Percentiles rank a stretch among this genome's conserved stretches.
Conservation (phyloP, 1,140 invertebrate genomes). For the Drosophila pallidifrons region DNA sequence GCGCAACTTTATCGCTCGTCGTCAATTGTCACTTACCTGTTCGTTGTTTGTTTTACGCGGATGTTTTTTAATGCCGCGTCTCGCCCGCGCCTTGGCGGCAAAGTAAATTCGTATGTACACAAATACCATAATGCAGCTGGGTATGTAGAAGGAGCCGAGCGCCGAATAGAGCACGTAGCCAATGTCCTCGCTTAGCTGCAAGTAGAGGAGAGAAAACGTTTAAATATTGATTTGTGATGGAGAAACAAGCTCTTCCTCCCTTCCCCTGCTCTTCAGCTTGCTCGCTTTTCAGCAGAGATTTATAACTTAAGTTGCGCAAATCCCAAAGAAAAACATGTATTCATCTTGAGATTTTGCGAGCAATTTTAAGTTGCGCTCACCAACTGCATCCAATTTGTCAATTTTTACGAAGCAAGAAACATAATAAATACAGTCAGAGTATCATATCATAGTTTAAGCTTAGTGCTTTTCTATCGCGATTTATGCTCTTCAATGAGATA, state of each 20-base stretch:
- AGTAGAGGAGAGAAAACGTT: slow-evolving; percentile 72
- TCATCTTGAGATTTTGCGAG: background rate
- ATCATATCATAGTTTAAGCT: background rate
- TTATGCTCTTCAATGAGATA: background rate
- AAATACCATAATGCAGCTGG: slow-evolving; percentile 99
- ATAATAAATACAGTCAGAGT: slow-evolving; percentile 1
- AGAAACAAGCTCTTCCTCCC: background rate
- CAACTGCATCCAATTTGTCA: background rate
- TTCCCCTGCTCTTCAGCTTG: too few relatives aligned
- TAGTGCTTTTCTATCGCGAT: background rate
- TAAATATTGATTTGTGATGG: slow-evolving; percentile 31
- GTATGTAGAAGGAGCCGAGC: slow-evolving; percentile 99
- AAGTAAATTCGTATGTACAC: slow-evolving; percentile 99
- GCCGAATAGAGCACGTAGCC: slow-evolving; percentile 99
- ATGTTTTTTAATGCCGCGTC: slow-evolving; percentile 93
- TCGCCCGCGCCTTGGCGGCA: slow-evolving; percentile 95
- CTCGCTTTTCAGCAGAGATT: slow-evolving; percentile 10
- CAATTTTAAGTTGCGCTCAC: background rate
- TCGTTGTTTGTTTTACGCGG: slow-evolving; percentile 88
- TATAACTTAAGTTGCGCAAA: slow-evolving; percentile 14
- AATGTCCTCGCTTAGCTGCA: slow-evolving; percentile 96
- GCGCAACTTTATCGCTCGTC: too few relatives aligned
- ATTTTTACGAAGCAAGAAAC: background rate
- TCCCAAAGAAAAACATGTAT: slow-evolving; percentile 9
- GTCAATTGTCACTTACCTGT: slow-evolving; percentile 84